Percentiles rank a stretch among this genome's conserved stretches.
Conservation (phyloP, 2,113 vertebrate species). For the Corydoras sp. region DNA sequence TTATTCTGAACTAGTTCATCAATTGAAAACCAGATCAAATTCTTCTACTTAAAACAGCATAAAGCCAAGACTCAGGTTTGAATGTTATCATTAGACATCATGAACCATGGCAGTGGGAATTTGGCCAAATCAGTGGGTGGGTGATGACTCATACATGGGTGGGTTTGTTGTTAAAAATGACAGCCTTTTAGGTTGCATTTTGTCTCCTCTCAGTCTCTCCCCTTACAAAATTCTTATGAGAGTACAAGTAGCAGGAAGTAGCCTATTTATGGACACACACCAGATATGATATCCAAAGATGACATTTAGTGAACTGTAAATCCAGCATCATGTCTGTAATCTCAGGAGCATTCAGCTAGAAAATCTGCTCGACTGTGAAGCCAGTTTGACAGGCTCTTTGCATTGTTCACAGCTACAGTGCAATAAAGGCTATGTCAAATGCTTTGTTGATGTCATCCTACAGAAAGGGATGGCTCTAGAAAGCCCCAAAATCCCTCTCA, state of each 20-base stretch:
- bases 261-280: slow-evolving; percentile 10
- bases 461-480: slow-evolving; percentile 6
- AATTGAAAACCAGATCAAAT: background rate
- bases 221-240: background rate
- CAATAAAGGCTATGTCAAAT: slow-evolving; percentile 21
- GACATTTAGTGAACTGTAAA: slow-evolving; percentile 25
- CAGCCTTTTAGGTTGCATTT: slow-evolving; percentile 4
- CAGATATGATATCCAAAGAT: slow-evolving; percentile 10
- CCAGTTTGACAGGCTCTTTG: slow-evolving; percentile 20
- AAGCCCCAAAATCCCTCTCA: slow-evolving; percentile 25
- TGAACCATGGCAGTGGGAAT: slow-evolving; percentile 31
- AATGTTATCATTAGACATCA: slow-evolving; percentile 30
- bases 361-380: slow-evolving; percentile 30
- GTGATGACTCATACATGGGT: slow-evolving; percentile 35
- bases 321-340: slow-evolving; percentile 14
- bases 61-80: too few relatives aligned
- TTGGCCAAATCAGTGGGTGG: slow-evolving; percentile 33
- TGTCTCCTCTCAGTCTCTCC: slow-evolving; percentile 4
- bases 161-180: slow-evolving; percentile 15
- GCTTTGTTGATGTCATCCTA: slow-evolving; percentile 16
- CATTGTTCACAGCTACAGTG: slow-evolving; percentile 34
- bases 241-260: slow-evolving; percentile 8
- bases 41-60: background rate
- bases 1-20: too few relatives aligned
- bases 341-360: slow-evolving; percentile 5